Conservation (phyloP, 35 echinoderm and acorn worm genomes). For the Acanthaster planci region DNA sequence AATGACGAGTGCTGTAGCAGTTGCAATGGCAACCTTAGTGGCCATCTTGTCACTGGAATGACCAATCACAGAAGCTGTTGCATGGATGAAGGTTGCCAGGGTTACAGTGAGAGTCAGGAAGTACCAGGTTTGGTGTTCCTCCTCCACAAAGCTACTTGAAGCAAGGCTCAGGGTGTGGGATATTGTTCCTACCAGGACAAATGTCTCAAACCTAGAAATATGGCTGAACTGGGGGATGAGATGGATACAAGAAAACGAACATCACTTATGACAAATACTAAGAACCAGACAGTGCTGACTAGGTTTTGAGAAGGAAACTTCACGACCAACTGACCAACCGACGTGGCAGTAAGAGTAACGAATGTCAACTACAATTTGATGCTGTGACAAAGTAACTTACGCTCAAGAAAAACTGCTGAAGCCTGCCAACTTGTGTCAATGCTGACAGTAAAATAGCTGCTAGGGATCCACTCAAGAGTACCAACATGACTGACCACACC, state of each 20-base stretch:
- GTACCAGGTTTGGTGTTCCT: conserved; percentile 99
- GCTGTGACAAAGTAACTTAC: background rate
- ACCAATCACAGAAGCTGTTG: background rate
- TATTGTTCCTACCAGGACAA: conserved; percentile 49
- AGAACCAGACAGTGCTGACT: too few species aligned
- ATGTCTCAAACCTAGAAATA: conserved; percentile 6
- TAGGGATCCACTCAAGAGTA: conserved; percentile 44
- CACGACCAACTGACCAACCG: too few species aligned
- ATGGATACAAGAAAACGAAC: background rate
- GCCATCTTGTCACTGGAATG: conserved; percentile 7
- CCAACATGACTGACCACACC: conserved; percentile 20
- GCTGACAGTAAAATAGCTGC: conserved; percentile 25
- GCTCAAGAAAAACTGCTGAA: background rate
- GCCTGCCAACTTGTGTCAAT: background rate
- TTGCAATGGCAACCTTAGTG: background rate
- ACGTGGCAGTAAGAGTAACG: too few species aligned
- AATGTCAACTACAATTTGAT: too few species aligned
- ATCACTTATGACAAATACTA: too few species aligned
- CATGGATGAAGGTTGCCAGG: conserved; percentile 42
- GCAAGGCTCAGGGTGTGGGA: conserved; percentile 79
- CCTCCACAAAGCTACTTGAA: conserved; percentile 96
- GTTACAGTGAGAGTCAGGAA: conserved; percentile 80
- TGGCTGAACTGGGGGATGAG: background rate
- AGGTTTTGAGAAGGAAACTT: too few species aligned
- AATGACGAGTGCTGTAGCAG: background rate